Percentiles rank a stretch among this genome's conserved stretches.
phyloP scores from a whole-genome alignment of 2,797 vertebrate genomes.

The Acomys russatus region DNA sequence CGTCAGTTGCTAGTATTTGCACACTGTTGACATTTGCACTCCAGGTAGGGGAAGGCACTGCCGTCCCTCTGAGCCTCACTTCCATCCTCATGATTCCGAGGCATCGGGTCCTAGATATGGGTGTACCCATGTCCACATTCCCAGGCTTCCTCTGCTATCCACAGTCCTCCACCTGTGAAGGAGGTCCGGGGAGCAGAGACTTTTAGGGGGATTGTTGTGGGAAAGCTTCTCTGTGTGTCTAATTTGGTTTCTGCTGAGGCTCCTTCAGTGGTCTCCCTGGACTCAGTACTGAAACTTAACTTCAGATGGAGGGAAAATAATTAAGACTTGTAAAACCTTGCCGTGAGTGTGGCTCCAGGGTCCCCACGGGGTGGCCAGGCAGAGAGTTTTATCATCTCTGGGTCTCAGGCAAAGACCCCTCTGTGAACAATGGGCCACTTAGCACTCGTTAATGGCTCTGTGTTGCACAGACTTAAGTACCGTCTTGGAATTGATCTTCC shows the following conservation, averaged over 20 bases:
- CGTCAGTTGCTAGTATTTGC: not conserved
- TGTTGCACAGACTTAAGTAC: constrained; percentile 79
- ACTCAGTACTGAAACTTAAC: constrained; percentile 65
- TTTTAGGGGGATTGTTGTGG: not conserved
- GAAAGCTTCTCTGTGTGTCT: not conserved
- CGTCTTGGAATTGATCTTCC: constrained; percentile 75
- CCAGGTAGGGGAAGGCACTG: not conserved
- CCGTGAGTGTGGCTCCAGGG: not conserved
- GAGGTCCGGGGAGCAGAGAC: not conserved
- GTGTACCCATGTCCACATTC: not conserved
- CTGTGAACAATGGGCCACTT: constrained; percentile 78
- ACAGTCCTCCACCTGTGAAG: not conserved
- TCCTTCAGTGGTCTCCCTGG: not conserved
- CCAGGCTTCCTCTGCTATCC: not conserved
- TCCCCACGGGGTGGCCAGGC: not conserved
- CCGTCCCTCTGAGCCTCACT: not conserved
- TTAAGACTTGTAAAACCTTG: constrained; percentile 67
- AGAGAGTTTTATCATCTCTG: constrained; percentile 72
- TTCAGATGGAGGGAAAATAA: constrained; percentile 72
- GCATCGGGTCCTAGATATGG: not conserved
- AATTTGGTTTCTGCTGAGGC: not conserved
- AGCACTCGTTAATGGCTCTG: constrained; percentile 81
- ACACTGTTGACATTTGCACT: not conserved
- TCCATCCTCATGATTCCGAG: not conserved
- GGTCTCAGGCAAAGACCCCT: constrained; percentile 68